These are phyloP conservation scores for Leptonema lineaticorne DNA, from an alignment of 1,140 invertebrate species.

Conservation along the genomic window DNA sequence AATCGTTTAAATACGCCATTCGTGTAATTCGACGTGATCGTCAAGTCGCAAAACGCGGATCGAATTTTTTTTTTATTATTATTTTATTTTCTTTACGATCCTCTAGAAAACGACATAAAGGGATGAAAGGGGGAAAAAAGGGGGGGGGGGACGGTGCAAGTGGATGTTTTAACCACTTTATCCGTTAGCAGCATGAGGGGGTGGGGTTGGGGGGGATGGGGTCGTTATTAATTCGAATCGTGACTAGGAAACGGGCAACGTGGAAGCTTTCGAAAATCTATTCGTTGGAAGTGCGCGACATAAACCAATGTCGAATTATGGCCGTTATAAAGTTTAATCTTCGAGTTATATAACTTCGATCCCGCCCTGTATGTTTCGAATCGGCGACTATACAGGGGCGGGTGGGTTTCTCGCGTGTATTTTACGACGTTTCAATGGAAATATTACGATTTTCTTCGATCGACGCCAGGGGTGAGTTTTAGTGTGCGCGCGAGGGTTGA, in stretches of 20 bases:
- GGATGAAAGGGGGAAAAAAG: too few species aligned
- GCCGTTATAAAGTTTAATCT: constrained; percentile 8
- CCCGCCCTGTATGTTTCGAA: not conserved
- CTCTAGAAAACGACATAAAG: too few species aligned
- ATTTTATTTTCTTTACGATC: too few species aligned
- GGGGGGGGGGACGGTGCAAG: too few species aligned
- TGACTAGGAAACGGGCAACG: not conserved
- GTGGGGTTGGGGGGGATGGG: not conserved
- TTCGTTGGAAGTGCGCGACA: not conserved
- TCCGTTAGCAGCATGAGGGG: not conserved
- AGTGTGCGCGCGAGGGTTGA: too few species aligned
- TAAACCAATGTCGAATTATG: not conserved
- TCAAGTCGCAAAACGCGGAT: too few species aligned
- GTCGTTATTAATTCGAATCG: not conserved
- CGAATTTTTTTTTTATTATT: too few species aligned
- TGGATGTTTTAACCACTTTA: not conserved
- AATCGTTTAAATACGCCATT: too few species aligned
- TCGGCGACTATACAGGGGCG: not conserved
- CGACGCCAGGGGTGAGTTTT: too few species aligned
- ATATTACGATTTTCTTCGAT: not conserved
- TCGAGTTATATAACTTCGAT: not conserved
- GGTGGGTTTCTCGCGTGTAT: not conserved
- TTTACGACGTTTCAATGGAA: constrained; percentile 9
- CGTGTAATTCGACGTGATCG: too few species aligned
- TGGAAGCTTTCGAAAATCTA: not conserved